These are phyloP conservation scores for Pemphigus obesinymphae DNA, from an alignment of 1,140 invertebrate genomes.

Conservation along the genomic window DNA sequence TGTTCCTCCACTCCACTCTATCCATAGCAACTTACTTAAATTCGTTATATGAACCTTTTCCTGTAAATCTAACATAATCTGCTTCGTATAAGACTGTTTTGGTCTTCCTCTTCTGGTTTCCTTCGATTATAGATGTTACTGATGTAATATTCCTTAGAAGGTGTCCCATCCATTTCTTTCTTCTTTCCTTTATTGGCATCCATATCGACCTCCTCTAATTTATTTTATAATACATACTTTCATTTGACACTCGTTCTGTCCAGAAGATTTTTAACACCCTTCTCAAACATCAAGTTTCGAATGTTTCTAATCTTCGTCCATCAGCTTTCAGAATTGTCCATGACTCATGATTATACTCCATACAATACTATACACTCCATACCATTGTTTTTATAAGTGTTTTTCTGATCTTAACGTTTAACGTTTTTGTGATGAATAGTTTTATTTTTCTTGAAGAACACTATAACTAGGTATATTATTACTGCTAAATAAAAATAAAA, in stretches of 20 bases:
- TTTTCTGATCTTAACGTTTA: background rate
- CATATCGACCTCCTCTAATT: background rate
- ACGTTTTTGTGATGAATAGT: background rate
- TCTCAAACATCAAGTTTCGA: background rate
- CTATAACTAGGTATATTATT: too few species aligned
- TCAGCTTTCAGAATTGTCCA: background rate
- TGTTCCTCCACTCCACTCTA: constrained; percentile 1
- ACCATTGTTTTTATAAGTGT: background rate
- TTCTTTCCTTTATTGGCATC: background rate
- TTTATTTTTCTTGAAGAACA: background rate
- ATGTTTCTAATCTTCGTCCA: background rate
- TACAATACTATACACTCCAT: background rate
- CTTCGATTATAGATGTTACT: background rate
- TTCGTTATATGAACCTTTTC: background rate
- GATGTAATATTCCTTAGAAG: background rate
- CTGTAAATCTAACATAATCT: background rate
- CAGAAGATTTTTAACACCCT: background rate
- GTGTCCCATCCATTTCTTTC: background rate
- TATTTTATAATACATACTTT: background rate
- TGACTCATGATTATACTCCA: background rate
- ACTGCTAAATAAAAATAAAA: too few species aligned
- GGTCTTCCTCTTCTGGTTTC: background rate
- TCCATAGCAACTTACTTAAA: background rate
- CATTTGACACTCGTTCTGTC: background rate
- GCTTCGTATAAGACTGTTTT: background rate